Evolutionary conservation across 2,797 vertebrate species (phyloP).

Genomic region (Chaunax sp.): DNA sequence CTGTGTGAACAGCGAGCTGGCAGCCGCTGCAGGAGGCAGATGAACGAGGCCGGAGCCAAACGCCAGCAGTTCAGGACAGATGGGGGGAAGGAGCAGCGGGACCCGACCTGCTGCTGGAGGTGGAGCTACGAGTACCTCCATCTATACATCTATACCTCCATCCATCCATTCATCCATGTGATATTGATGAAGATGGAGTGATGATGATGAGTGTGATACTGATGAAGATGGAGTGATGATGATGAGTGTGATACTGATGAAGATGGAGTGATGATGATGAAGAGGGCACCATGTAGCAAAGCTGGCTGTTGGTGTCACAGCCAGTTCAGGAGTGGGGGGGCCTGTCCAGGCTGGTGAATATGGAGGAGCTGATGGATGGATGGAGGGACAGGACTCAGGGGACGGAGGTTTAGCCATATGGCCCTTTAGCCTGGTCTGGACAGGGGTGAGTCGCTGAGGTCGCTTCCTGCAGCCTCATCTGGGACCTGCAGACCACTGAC

Average conservation of each 20-base stretch:
- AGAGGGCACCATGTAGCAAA: too few relatives aligned
- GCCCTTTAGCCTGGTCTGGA: background rate
- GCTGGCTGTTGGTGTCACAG: too few relatives aligned
- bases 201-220: too few relatives aligned
- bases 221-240: too few relatives aligned
- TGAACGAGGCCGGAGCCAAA: conserved; percentile 91
- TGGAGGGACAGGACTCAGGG: conserved; percentile 20
- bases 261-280: too few relatives aligned
- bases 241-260: too few relatives aligned
- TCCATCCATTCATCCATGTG: too few relatives aligned
- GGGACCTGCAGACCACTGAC: conserved; percentile 33
- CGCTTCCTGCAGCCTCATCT: conserved; percentile 39
- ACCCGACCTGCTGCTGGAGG: conserved; percentile 87
- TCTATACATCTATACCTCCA: too few relatives aligned
- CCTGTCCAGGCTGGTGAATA: conserved; percentile 30
- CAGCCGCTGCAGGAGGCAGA: conserved; percentile 92
- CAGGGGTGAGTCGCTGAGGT: conserved; percentile 24
- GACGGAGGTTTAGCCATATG: conserved; percentile 49
- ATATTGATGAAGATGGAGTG: too few relatives aligned
- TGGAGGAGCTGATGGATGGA: conserved; percentile 33
- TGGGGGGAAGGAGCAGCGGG: conserved; percentile 86
- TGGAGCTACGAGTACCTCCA: conserved; percentile 50
- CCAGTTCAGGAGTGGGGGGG: conserved; percentile 4
- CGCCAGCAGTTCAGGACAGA: conserved; percentile 91
- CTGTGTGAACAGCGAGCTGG: conserved; percentile 93